Evolutionary conservation across 2,113 vertebrate genomes (phyloP).

Genomic region (Chloebia gouldiae): DNA sequence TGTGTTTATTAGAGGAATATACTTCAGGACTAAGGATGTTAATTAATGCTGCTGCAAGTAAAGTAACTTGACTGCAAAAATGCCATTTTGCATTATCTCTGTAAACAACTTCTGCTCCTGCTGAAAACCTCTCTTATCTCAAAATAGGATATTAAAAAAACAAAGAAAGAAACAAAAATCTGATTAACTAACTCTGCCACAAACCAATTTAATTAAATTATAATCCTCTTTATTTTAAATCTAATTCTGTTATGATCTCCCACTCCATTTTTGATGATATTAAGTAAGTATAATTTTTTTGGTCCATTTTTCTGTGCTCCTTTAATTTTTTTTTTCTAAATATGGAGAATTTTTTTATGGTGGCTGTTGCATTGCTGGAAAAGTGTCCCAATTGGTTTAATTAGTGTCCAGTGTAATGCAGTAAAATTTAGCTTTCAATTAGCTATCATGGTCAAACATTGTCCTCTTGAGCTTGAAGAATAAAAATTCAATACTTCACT

Average conservation of each 20-base stretch:
- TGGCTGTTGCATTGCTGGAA: not conserved
- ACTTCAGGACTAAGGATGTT: not conserved
- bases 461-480: not conserved
- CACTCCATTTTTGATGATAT: not conserved
- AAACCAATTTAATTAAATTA: constrained; percentile 8
- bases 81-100: not conserved
- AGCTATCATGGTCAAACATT: constrained; percentile 25
- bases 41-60: not conserved
- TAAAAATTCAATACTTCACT: constrained; percentile 53
- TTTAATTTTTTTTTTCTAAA: not conserved
- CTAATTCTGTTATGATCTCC: not conserved
- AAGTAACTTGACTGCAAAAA: not conserved
- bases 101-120: not conserved
- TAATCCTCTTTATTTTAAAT: constrained; percentile 34
- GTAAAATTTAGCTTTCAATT: constrained; percentile 22
- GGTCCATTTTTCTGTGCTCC: not conserved
- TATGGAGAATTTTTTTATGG: not conserved
- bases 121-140: not conserved
- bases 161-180: not conserved
- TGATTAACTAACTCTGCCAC: not conserved
- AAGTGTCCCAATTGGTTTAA: constrained; percentile 25
- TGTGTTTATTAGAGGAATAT: not conserved
- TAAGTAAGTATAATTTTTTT: not conserved
- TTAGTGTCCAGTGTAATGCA: not conserved
- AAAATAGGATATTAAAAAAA: not conserved